Conservation (phyloP, 2,888 invertebrate genomes). For the Dicranocentrus wangi region DNA sequence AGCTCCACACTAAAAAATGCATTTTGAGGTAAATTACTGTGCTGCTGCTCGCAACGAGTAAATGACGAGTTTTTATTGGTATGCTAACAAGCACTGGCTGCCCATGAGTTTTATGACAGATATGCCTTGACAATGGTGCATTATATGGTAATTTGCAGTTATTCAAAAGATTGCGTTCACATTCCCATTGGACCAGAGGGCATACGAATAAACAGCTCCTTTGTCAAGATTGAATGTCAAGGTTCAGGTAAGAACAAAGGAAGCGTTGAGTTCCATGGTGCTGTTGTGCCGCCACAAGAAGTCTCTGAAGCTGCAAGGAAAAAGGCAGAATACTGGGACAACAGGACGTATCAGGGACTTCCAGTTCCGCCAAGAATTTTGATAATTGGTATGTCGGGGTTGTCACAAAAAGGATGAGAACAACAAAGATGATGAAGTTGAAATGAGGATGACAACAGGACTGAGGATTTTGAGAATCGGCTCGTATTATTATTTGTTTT, state of each 20-base stretch:
- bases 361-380: slow-evolving; percentile 68
- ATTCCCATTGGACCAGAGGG: slow-evolving; percentile 49
- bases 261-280: slow-evolving; percentile 56
- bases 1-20: too few species aligned
- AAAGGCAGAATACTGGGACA: slow-evolving; percentile 63
- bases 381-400: slow-evolving; percentile 62
- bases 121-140: too few species aligned
- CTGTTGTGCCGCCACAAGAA: slow-evolving; percentile 49
- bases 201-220: slow-evolving; percentile 48
- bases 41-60: too few species aligned
- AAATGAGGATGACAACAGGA: too few species aligned
- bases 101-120: too few species aligned
- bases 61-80: too few species aligned
- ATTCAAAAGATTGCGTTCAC: slow-evolving; percentile 37
- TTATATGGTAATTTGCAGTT: slow-evolving; percentile 19
- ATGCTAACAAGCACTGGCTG: too few species aligned
- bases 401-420: background rate
- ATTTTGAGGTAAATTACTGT: too few species aligned
- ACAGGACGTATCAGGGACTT: slow-evolving; percentile 34
- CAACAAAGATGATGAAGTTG: background rate
- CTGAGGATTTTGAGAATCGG: too few species aligned
- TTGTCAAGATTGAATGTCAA: slow-evolving; percentile 66
- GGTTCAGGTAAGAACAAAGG: slow-evolving; percentile 57
- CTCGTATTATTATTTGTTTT: too few species aligned
- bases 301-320: slow-evolving; percentile 38